These are phyloP conservation scores for Zeugodacus cucurbitae DNA, from an alignment of 1,140 invertebrate species.

Conservation along the genomic window DNA sequence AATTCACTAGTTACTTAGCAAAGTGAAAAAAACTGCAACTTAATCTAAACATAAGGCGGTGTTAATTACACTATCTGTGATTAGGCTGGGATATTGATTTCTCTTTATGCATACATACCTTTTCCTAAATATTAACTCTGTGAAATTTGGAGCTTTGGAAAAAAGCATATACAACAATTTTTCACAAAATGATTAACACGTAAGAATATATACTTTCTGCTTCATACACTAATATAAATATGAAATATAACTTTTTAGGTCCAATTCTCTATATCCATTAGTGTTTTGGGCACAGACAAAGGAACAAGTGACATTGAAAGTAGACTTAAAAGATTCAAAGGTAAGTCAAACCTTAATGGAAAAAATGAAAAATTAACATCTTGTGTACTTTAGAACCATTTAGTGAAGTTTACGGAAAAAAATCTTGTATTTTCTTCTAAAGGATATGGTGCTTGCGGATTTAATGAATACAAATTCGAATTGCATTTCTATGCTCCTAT, in stretches of 20 bases:
- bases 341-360: constrained; percentile 42
- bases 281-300: constrained; percentile 94
- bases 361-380: background rate
- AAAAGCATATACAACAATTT: no score
- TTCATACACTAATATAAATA: no score
- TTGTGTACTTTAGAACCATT: constrained; percentile 3
- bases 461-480: constrained; percentile 77
- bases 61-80: no score
- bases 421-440: constrained; percentile 73
- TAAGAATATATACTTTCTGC: no score
- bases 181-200: no score
- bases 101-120: no score
- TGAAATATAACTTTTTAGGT: background rate
- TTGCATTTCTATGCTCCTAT: constrained; percentile 78
- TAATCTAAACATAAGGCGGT: no score
- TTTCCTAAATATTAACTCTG: no score
- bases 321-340: constrained; percentile 82
- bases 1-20: no score
- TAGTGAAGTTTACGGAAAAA: constrained; percentile 69
- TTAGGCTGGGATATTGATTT: no score
- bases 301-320: constrained; percentile 78
- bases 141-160: no score
- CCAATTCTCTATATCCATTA: constrained; percentile 75
- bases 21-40: no score
- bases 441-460: constrained; percentile 77